phyloP scores from a whole-genome alignment of 2,113 vertebrate species.

The Hydrochoerus hydrochaeris region DNA sequence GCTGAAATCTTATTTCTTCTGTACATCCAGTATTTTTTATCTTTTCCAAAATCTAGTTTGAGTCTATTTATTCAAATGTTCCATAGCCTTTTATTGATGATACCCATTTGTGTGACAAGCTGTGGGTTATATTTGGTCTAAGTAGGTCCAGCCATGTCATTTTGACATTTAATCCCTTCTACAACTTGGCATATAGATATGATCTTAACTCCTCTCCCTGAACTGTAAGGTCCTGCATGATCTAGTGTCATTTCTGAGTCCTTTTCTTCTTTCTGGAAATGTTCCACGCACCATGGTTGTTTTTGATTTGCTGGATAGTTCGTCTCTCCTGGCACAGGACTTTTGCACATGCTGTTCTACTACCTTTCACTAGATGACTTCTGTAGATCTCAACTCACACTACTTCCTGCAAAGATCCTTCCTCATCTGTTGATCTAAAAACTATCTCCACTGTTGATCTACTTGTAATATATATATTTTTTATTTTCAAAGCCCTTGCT shows the following conservation, averaged over 20 bases:
- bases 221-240: background rate
- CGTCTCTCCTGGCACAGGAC: background rate
- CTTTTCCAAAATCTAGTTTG: background rate
- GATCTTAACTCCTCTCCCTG: background rate
- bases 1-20: conserved; percentile 15
- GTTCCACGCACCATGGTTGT: background rate
- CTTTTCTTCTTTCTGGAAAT: background rate
- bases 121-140: background rate
- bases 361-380: background rate
- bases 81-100: background rate
- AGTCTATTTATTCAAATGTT: background rate
- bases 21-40: background rate
- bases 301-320: background rate
- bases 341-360: background rate
- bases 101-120: background rate
- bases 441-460: background rate
- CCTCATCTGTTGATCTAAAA: background rate
- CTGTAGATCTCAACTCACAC: background rate
- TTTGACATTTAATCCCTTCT: background rate
- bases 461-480: background rate
- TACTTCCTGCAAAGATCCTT: background rate
- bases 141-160: background rate
- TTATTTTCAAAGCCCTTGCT: background rate
- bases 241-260: background rate
- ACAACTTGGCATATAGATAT: background rate